These are phyloP conservation scores for Picus viridis DNA, from an alignment of 2,797 vertebrate genomes.

Conservation along the genomic window DNA sequence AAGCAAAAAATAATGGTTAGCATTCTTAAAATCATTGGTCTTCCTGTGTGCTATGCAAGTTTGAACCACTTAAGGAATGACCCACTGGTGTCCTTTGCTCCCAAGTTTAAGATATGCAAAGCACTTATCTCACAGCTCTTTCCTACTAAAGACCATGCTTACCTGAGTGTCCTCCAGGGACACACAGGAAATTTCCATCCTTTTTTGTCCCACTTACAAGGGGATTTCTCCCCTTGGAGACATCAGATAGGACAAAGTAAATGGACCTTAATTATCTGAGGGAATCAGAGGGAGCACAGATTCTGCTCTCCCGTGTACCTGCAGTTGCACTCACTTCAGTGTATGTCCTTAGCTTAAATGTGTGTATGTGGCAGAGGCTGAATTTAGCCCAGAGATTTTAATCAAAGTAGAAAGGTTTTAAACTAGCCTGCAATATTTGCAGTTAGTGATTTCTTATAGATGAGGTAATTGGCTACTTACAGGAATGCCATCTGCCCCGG, in stretches of 20 bases:
- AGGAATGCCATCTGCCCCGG: constrained; percentile 91
- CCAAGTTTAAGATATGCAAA: neutral
- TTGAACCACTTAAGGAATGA: constrained; percentile 9
- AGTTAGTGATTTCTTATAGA: constrained; percentile 19
- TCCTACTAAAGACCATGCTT: neutral
- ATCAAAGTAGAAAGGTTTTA: constrained; percentile 38
- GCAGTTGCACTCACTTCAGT: neutral
- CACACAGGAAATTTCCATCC: neutral
- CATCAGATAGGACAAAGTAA: neutral
- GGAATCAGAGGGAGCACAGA: neutral
- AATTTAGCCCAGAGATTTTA: constrained; percentile 19
- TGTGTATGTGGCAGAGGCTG: neutral
- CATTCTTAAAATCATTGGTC: neutral
- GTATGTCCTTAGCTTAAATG: neutral
- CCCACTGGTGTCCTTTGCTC: neutral
- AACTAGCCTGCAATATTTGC: neutral
- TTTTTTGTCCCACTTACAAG: neutral
- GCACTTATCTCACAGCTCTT: neutral
- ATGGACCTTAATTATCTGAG: neutral
- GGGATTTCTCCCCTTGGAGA: constrained; percentile 17
- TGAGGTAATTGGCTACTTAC: constrained; percentile 81
- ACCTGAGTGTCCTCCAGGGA: neutral
- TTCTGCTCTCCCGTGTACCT: neutral
- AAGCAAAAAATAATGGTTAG: neutral
- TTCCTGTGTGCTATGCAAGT: neutral